Base-by-base conservation (phyloP, 1,140 invertebrate genomes). In the Drosophila bocqueti region DNA sequence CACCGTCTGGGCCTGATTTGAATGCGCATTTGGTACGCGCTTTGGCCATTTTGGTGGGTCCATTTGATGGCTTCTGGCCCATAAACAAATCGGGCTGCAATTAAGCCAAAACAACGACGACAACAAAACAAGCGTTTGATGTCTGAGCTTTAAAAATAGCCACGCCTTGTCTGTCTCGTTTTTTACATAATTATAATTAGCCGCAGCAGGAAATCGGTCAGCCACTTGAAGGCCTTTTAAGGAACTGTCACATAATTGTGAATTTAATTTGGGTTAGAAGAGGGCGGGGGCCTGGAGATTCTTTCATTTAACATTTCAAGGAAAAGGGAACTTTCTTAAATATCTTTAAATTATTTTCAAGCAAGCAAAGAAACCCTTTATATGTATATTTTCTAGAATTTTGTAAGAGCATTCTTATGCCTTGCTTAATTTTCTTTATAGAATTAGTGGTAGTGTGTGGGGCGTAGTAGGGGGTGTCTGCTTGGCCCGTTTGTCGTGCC, bases 61-160 rank as follows among this genome's bases (percentile, higher is more conserved):
- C 77, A 71, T 72, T 87, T 79, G 83, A 86, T 76, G 82, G 76
- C 76, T 63, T 71, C 62, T 64, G 84, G 78, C 73, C 85, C 80
- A 64, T 78, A 84, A 87, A 81, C 81, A 89, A 89, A 89, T 89
- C 81, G 84, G 61, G 59, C 85, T 71, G 78, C 84, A 79, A 79
- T 79, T 79, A 79, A 79, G 58, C 40, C 46, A 69, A 78, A 77
- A 45, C 55, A 74, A 78, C 47, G 43, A 54, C 40, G 62, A 61
- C 58, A 42, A 67, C 64, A 40, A 58, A 76, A 78, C 63, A 69
- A 77, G 54, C 21, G 5, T 43, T 78, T 31, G 47, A 42, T 77
- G 72, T 50, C 34, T 59, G 50, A 29, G 76, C 45, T 79, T 73
- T 78, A 78, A 78, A 78, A 78, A 78, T 78, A 78, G 75, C 72